Base-by-base conservation (phyloP, 1,140 invertebrate genomes). In the Brachionus calyciflorus region DNA sequence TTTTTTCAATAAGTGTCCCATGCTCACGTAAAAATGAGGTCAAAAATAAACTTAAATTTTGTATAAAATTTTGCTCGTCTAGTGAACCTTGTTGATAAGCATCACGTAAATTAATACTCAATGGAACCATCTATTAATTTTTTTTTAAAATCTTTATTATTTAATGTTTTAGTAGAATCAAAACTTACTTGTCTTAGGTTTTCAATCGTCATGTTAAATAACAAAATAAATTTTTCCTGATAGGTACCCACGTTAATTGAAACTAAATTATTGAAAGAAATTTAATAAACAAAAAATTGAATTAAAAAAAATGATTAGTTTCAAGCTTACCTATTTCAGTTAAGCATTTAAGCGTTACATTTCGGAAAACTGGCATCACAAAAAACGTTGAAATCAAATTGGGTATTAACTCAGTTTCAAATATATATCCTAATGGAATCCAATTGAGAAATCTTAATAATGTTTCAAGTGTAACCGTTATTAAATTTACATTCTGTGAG, bases 361-460 rank as follows among this genome's bases (percentile, higher is more conserved):
- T 98, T 80, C 96, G 89, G 85, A 99, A 99, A 88, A 96, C 90
- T 57, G 95, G 94, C 75, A 98, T 93, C 86, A 92, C 93, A 70
- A 99, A 88, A 87, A 99, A 99, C 89, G 91, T 84, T 3, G 33
- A 37, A 6, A 79, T 94, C 57, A 99, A 87, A 53, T 93, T 96
- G 79, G 89, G 90, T 79, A 98, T 96, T n/a, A 99, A 87, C 84
- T 97, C 93, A 70, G 96, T 99, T 88, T 99, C 96, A 88, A 99
- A 99, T 83, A 99, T 98, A 83, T 99, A 99, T 12, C 96, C 96
- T 55, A 99, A 87, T 26, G 97, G 97, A 83, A 99, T 98, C 97
- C 97, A 99, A 83, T 97, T 98, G 17, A 99, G 88, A 88, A 99
- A 99, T 84, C 94, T 89, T 65, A 99, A 86, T 57, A 99, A 87